Evolutionary conservation across 2,113 vertebrate species (phyloP).

Genomic region (Falco punctatus): DNA sequence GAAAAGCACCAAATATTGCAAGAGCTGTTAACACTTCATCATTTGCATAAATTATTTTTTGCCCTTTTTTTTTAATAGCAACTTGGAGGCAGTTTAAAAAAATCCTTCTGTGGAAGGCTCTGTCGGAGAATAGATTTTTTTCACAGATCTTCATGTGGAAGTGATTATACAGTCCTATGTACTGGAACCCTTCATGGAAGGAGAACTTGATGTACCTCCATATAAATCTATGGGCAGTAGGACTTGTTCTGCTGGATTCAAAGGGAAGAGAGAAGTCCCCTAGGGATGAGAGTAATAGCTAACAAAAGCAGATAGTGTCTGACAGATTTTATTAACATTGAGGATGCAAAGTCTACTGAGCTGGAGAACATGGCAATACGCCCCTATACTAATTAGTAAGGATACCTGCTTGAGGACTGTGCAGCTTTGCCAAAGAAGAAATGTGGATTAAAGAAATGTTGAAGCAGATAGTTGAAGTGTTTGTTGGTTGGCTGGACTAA

Average conservation of each 20-base stretch:
- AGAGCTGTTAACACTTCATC: not conserved
- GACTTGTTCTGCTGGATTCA: constrained; percentile 5
- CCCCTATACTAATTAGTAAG: not conserved
- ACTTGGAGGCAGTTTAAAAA: constrained; percentile 22
- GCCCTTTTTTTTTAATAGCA: not conserved
- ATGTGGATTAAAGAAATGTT: not conserved
- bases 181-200: not conserved
- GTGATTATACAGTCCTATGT: not conserved
- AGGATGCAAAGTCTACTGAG: not conserved
- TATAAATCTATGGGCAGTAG: not conserved
- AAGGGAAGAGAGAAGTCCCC: not conserved
- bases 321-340: not conserved
- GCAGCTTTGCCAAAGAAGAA: not conserved
- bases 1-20: not conserved
- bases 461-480: not conserved
- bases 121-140: not conserved
- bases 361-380: not conserved
- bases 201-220: constrained; percentile 32
- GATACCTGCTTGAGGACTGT: not conserved
- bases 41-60: not conserved
- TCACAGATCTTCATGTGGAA: not conserved
- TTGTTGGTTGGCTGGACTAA: not conserved
- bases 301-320: not conserved
- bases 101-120: not conserved
- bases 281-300: not conserved